Conservation (phyloP, 2,888 invertebrate genomes). For the Drosophila falleni region DNA sequence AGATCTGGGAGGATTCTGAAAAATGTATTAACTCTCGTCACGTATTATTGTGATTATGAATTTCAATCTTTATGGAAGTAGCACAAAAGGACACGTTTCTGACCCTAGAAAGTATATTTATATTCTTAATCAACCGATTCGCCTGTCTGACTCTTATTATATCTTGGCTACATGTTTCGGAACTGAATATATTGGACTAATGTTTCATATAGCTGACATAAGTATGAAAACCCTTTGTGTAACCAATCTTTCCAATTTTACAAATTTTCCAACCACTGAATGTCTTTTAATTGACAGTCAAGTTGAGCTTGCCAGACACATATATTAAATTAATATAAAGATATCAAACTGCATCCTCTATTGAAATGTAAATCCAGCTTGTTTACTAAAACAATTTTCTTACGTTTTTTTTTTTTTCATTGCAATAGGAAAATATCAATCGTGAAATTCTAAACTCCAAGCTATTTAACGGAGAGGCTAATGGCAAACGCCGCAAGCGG, state of each 20-base stretch:
- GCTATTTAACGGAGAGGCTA: conserved; percentile 83
- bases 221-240: conserved; percentile 22
- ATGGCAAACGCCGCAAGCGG: conserved; percentile 75
- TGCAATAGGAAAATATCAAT: conserved; percentile 84
- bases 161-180: conserved; percentile 1
- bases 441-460: conserved; percentile 85
- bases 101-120: conserved; percentile 2
- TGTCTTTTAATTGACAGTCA: neutral
- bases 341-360: conserved; percentile 4
- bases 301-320: conserved; percentile 7
- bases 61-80: conserved; percentile 17
- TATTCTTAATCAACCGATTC: conserved; percentile 13
- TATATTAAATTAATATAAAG: neutral
- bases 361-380: neutral
- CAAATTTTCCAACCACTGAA: conserved; percentile 1
- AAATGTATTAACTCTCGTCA: neutral
- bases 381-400: neutral
- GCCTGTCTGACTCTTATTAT: conserved; percentile 7
- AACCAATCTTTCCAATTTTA: conserved; percentile 2
- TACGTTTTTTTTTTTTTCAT: conserved; percentile 9
- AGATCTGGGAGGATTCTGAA: conserved; percentile 30
- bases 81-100: conserved; percentile 11
- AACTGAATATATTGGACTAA: conserved; percentile 10
- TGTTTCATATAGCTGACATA: conserved; percentile 9
- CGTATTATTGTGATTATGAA: conserved; percentile 15